phyloP scores from a whole-genome alignment of 2,797 vertebrate species.

The Sebastes wilsoni region DNA sequence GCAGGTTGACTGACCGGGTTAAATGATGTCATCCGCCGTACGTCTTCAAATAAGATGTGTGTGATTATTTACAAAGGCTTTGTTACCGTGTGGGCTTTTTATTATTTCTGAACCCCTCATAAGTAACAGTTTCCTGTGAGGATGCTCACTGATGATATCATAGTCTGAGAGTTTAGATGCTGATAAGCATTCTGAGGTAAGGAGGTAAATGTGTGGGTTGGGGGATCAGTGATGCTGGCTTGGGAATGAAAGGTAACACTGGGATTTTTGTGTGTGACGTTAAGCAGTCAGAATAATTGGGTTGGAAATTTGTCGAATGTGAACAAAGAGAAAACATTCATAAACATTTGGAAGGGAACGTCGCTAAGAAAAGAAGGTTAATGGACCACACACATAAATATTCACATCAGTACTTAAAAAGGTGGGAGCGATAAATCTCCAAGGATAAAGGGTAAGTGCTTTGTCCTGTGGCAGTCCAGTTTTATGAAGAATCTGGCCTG shows the following conservation, averaged over 20 bases:
- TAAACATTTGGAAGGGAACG: conserved; percentile 1
- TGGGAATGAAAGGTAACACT: not conserved
- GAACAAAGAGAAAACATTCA: not conserved
- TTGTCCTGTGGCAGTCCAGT: conserved; percentile 1
- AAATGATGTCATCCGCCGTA: conserved; percentile 48
- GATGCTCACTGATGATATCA: conserved; percentile 47
- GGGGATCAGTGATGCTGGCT: conserved; percentile 6
- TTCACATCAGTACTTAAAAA: not conserved
- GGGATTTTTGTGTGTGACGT: conserved; percentile 6
- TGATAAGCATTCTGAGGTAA: conserved; percentile 5
- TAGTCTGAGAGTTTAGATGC: conserved; percentile 22
- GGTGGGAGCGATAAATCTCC: not conserved
- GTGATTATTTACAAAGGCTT: conserved; percentile 47
- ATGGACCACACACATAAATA: conserved; percentile 46
- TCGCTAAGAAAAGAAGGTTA: conserved; percentile 20
- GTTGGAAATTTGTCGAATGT: not conserved
- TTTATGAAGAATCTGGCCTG: conserved; percentile 23
- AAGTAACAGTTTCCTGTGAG: conserved; percentile 12
- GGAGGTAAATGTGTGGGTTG: not conserved
- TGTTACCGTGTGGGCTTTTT: conserved; percentile 36
- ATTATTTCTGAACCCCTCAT: conserved; percentile 40
- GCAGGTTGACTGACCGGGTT: conserved; percentile 38
- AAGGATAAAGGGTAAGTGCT: conserved; percentile 3
- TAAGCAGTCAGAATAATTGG: not conserved
- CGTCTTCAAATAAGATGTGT: conserved; percentile 21